Percentiles rank a stretch among this genome's conserved stretches.
These are phyloP conservation scores for Ursus arctos DNA, from an alignment of 2,113 vertebrate genomes.

Conservation along the genomic window DNA sequence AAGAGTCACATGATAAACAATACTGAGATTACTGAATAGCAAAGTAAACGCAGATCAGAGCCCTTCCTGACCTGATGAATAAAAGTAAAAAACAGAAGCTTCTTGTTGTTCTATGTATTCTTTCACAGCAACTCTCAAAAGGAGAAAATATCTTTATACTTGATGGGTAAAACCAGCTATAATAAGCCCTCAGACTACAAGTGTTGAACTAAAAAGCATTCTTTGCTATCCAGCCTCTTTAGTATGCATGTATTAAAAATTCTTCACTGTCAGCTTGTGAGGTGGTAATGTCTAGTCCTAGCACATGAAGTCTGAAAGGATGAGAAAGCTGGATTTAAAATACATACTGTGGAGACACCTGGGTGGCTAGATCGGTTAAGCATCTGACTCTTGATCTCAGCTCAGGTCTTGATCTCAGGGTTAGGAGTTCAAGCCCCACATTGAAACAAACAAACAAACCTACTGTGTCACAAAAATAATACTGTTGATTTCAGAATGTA, in stretches of 20 bases:
- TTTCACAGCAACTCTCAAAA: slow-evolving; percentile 54
- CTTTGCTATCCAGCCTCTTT: slow-evolving; percentile 3
- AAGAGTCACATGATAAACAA: slow-evolving; percentile 46
- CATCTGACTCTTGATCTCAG: background rate
- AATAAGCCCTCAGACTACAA: slow-evolving; percentile 21
- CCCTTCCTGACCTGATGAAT: slow-evolving; percentile 47
- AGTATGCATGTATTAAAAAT: background rate
- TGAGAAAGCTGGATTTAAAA: background rate
- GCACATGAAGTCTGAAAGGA: background rate
- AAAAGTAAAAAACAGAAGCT: slow-evolving; percentile 41
- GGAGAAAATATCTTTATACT: slow-evolving; percentile 13
- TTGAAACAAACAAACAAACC: background rate
- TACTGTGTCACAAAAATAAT: slow-evolving; percentile 33
- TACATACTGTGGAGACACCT: background rate
- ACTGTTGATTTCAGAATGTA: slow-evolving; percentile 14
- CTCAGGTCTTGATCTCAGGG: background rate
- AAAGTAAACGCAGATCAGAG: slow-evolving; percentile 30
- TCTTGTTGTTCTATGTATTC: background rate
- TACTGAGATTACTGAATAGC: slow-evolving; percentile 48
- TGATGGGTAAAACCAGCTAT: slow-evolving; percentile 7
- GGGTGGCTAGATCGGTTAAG: background rate
- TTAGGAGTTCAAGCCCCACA: background rate
- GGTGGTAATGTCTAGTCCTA: background rate
- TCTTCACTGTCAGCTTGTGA: slow-evolving; percentile 1
- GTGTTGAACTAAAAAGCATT: background rate